phyloP scores from a whole-genome alignment of 1,140 invertebrate species.

The Drosophila sulfurigaster region DNA sequence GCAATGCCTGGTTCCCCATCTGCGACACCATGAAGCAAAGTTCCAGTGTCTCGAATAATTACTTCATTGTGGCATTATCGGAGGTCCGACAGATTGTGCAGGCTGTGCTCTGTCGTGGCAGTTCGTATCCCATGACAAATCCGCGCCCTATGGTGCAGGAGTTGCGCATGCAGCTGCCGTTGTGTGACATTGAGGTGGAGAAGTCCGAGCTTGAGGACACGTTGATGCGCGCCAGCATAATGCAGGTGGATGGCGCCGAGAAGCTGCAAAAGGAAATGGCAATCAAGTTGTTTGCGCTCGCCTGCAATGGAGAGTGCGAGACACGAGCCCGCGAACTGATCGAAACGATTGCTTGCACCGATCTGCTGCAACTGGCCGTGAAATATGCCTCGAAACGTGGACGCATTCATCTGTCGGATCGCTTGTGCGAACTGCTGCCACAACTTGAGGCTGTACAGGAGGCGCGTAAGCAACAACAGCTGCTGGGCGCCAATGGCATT shows the following conservation, averaged over 20 bases:
- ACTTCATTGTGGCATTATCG: slow-evolving; percentile 92
- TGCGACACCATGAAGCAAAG: slow-evolving; percentile 89
- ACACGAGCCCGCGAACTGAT: slow-evolving; percentile 94
- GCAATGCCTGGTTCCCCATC: slow-evolving; percentile 91
- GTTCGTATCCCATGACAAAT: slow-evolving; percentile 93
- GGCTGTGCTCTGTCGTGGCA: slow-evolving; percentile 94
- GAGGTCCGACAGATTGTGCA: slow-evolving; percentile 91
- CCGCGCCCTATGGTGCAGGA: slow-evolving; percentile 93
- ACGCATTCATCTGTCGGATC: slow-evolving; percentile 91
- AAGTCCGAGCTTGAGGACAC: slow-evolving; percentile 93
- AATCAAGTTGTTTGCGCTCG: slow-evolving; percentile 93
- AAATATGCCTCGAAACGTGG: slow-evolving; percentile 93
- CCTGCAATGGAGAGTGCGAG: slow-evolving; percentile 93
- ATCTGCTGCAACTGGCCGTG: slow-evolving; percentile 92
- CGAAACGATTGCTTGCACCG: slow-evolving; percentile 91
- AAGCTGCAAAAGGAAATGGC: slow-evolving; percentile 90
- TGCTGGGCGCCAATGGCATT: slow-evolving; percentile 63
- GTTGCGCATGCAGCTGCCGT: slow-evolving; percentile 89
- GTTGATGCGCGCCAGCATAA: slow-evolving; percentile 88
- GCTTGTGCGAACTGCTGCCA: slow-evolving; percentile 85
- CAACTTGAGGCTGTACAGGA: slow-evolving; percentile 79
- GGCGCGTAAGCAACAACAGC: slow-evolving; percentile 65
- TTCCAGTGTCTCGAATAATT: slow-evolving; percentile 91
- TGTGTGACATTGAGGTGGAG: slow-evolving; percentile 93
- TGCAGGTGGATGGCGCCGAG: slow-evolving; percentile 87